Evolutionary conservation across 2,888 invertebrate genomes (phyloP), one percentile per base, ranked within the genome.

Genomic region (Pterobdella sp.): DNA sequence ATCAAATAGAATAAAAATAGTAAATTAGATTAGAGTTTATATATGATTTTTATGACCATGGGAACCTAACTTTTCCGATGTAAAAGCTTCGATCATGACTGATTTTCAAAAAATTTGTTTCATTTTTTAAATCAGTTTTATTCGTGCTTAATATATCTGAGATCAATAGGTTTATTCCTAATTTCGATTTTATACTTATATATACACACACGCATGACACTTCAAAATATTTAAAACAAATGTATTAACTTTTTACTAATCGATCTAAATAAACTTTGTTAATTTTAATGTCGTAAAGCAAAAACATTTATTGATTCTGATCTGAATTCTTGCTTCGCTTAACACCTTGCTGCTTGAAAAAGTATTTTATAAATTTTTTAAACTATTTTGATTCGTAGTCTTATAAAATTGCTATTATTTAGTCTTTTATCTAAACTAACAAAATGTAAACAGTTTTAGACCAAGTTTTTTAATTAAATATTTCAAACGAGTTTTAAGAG

Each of bases 11-110:
- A 56, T 3, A 3, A 56, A 56, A n/a, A 56, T 26, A 4, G 26
- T 3, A 4, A 4, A 56, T 22, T 56, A 56, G 60, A 18, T n/a
- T 56, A 18, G n/a, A 42, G 4, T 56, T 14, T 56, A 26, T 26
- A 22, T 26, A 4, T 18, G 26, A 26, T 3, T 56, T 56, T 14
- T 56, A 56, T 26, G 26, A 56, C 7, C 60, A 56, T 56, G 60
- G 60, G 60, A 56, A 56, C 60, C 7, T 3, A 14, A 56, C 60
- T 56, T 56, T 56, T 56, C 60, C 60, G 60, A 22, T 56, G 60
- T 56, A 22, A 56, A 56, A 56, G 60, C 60, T 56, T 56, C 60
- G 60, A 56, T 26, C 60, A 22, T 56, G 60, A 42, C 49, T 42
- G 49, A 42, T 42, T 42, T 56, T n/a, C n/a, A 56, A 56, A 4